Evolutionary conservation across 1,140 invertebrate genomes (phyloP).

Genomic region (Orchesella cincta): DNA sequence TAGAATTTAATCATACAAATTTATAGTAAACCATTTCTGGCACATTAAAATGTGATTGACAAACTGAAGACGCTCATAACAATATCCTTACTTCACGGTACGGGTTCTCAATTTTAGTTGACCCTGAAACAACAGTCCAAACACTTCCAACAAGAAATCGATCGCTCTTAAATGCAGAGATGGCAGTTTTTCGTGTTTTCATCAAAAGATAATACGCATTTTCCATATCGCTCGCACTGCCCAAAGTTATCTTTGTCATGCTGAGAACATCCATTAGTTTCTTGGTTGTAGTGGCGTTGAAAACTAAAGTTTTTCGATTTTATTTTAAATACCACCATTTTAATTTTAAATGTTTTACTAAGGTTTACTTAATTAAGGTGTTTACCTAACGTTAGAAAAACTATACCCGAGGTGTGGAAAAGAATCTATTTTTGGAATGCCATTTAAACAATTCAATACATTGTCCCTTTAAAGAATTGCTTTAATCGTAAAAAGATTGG

Average conservation of each 20-base stretch:
- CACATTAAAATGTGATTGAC: too few species aligned
- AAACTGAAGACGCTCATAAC: too few species aligned
- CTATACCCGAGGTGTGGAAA: constrained; percentile 57
- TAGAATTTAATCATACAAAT: neutral
- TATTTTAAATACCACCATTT: too few species aligned
- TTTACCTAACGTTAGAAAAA: constrained; percentile 57
- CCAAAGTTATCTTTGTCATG: constrained; percentile 56
- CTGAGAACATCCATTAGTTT: constrained; percentile 55
- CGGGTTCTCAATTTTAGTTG: constrained; percentile 52
- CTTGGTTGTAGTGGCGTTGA: constrained; percentile 58
- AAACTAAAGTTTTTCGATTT: too few species aligned
- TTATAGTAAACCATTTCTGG: neutral
- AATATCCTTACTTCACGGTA: constrained; percentile 36
- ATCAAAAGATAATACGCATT: constrained; percentile 55
- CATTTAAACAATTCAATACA: too few species aligned
- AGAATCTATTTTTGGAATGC: constrained; percentile 54
- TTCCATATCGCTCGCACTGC: constrained; percentile 56
- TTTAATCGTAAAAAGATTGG: too few species aligned
- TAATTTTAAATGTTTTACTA: too few species aligned
- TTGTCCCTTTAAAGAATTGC: too few species aligned
- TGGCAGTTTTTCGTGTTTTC: constrained; percentile 51
- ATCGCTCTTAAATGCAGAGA: constrained; percentile 57
- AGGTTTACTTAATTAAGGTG: too few species aligned
- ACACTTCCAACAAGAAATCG: constrained; percentile 59
- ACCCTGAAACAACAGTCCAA: constrained; percentile 56